Conservation (phyloP, 2,797 vertebrate species). For the Sternarchorhynchus goeldii region DNA sequence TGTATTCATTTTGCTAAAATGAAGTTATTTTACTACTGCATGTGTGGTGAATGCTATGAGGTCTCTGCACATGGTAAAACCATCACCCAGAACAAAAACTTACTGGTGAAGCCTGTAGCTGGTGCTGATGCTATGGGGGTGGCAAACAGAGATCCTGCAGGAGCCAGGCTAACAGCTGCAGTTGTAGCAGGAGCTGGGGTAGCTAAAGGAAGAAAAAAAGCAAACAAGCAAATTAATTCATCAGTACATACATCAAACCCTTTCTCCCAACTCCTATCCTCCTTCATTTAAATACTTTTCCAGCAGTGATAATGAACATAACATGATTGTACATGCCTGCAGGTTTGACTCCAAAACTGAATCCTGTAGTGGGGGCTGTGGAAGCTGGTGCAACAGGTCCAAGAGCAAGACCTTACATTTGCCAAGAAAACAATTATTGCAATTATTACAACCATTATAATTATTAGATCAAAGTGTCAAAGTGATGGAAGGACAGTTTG, state of each 20-base stretch:
- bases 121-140: constrained; percentile 65
- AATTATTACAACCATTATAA: too few species aligned
- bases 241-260: too few species aligned
- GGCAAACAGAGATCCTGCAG: constrained; percentile 70
- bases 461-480: background rate
- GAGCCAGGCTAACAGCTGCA: constrained; percentile 49
- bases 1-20: too few species aligned
- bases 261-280: background rate
- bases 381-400: constrained; percentile 47
- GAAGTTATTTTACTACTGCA: too few species aligned
- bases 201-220: constrained; percentile 20
- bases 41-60: too few species aligned
- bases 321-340: constrained; percentile 62
- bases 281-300: background rate
- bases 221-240: background rate
- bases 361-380: constrained; percentile 52
- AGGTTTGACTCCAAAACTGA: constrained; percentile 80
- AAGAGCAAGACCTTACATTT: constrained; percentile 61
- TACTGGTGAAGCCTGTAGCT: constrained; percentile 68
- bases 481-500: background rate
- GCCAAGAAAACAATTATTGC: background rate
- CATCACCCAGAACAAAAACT: constrained; percentile 42
- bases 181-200: constrained; percentile 68
- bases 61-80: too few species aligned
- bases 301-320: background rate